A percentile compares a stretch with the other conserved stretches of the same genome.
Conservation (phyloP, 2,113 vertebrate species). For the Pedionomus torquatus region DNA sequence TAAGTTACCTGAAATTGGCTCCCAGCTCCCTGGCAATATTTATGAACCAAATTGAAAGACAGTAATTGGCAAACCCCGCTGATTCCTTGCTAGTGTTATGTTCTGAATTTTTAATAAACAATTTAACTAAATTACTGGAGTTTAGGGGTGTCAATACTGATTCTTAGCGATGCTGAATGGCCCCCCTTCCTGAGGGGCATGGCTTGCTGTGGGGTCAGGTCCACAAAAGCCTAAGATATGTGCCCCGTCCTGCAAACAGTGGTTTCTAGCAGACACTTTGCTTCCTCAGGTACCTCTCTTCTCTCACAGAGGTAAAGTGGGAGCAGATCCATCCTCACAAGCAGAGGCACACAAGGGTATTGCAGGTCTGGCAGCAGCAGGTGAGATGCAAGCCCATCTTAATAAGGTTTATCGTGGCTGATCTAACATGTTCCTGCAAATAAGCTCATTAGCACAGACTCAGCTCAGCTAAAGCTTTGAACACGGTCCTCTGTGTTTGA, state of each 20-base stretch:
- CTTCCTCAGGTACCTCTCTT: neutral
- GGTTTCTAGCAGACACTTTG: neutral
- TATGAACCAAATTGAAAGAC: neutral
- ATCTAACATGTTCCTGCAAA: neutral
- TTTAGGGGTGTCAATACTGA: neutral
- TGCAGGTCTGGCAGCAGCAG: neutral
- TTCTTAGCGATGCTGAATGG: neutral
- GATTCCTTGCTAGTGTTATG: neutral
- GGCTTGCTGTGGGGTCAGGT: neutral
- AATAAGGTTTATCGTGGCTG: neutral
- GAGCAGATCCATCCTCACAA: neutral
- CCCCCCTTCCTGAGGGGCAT: neutral
- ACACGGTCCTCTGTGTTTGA: neutral
- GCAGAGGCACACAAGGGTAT: neutral
- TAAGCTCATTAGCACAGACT: neutral
- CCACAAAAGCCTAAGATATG: accelerated
- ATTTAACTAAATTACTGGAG: neutral
- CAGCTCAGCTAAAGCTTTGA: neutral
- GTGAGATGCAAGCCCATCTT: neutral
- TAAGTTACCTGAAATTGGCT: conserved; percentile 14
- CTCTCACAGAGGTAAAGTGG: neutral
- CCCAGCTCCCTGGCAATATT: neutral
- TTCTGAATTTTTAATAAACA: neutral
- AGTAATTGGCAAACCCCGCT: neutral
- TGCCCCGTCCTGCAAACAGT: neutral